Percentiles rank a stretch among this genome's conserved stretches.
Conservation (phyloP, 2,888 invertebrate genomes). For the Synergus itoensis region DNA sequence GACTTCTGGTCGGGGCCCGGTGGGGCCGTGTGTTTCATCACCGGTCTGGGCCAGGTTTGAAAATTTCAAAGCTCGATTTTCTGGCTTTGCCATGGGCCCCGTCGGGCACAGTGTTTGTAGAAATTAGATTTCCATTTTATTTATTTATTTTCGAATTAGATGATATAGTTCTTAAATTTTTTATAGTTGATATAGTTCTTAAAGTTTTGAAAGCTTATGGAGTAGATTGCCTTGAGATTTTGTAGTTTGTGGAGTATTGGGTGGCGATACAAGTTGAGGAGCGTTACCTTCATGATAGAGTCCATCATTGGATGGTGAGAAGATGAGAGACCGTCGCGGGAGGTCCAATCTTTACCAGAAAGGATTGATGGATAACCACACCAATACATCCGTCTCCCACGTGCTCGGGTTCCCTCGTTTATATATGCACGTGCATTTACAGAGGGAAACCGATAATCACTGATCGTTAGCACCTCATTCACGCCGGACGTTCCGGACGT, state of each 20-base stretch:
- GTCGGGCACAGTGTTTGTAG: too few relatives aligned
- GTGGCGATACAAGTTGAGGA: conserved; percentile 1
- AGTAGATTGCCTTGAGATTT: not conserved
- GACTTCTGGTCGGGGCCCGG: too few relatives aligned
- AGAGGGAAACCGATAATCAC: conserved; percentile 62
- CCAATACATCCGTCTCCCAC: conserved; percentile 56
- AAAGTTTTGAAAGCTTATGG: not conserved
- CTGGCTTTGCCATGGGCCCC: too few relatives aligned
- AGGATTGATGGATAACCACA: conserved; percentile 75
- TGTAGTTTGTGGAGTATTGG: not conserved
- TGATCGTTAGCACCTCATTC: conserved; percentile 74
- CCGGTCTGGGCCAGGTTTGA: too few relatives aligned
- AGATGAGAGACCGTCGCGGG: conserved; percentile 76
- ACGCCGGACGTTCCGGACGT: conserved; percentile 60
- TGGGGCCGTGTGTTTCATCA: too few relatives aligned
- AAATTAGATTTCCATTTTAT: too few relatives aligned
- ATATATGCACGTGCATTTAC: conserved; percentile 41
- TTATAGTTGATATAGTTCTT: not conserved
- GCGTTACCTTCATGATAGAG: conserved; percentile 16
- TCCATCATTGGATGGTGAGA: conserved; percentile 64
- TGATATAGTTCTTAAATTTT: not conserved
- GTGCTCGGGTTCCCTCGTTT: conserved; percentile 37
- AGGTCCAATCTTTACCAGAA: conserved; percentile 65
- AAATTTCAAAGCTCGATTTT: too few relatives aligned
- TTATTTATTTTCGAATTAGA: not conserved